A percentile compares a stretch with the other conserved stretches of the same genome.
Evolutionary conservation across 2,888 invertebrate species (phyloP).

Genomic region (Caradrina clavipalpis): DNA sequence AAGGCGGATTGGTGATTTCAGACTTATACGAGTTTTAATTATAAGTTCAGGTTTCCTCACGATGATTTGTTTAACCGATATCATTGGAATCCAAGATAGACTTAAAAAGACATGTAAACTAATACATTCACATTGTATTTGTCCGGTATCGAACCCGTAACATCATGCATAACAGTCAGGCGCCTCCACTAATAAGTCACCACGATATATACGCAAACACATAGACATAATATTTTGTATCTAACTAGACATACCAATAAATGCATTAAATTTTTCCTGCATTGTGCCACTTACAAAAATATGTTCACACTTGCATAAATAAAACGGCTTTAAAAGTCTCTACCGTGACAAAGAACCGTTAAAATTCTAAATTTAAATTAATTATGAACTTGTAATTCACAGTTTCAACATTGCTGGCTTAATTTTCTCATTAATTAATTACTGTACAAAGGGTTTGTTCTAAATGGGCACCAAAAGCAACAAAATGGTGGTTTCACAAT

Average conservation of each 20-base stretch:
- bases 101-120: no score
- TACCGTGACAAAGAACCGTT: slow-evolving; percentile 23
- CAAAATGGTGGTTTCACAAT: slow-evolving; percentile 25
- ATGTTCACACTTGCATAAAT: slow-evolving; percentile 2
- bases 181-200: no score
- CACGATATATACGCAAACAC: no score
- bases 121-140: no score
- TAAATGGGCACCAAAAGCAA: slow-evolving; percentile 16
- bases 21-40: no score
- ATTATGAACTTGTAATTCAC: slow-evolving; percentile 7
- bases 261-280: not conserved
- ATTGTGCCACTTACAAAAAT: not conserved
- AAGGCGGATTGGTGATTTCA: no score
- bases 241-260: not conserved
- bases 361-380: not conserved
- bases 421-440: slow-evolving; percentile 11
- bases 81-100: no score
- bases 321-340: slow-evolving; percentile 6
- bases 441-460: slow-evolving; percentile 6
- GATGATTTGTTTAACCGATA: no score
- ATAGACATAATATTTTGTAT: not conserved
- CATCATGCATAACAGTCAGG: no score
- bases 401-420: slow-evolving; percentile 23
- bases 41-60: no score
- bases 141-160: no score